These are phyloP conservation scores for Ceratoteleas bidentatus DNA, from an alignment of 1,140 invertebrate genomes.

Conservation along the genomic window DNA sequence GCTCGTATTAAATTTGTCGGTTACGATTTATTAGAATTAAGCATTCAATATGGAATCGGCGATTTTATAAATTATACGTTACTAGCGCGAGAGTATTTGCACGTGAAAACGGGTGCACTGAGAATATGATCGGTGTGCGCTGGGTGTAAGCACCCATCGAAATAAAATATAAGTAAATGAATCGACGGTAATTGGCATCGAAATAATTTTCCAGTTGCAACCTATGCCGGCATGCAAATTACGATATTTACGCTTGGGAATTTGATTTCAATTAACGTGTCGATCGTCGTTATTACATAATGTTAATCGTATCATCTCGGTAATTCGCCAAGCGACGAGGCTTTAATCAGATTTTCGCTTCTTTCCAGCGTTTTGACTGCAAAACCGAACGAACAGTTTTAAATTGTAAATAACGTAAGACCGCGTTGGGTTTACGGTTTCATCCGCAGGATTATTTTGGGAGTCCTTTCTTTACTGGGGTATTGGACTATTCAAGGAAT, in stretches of 20 bases:
- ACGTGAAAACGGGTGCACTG: background rate
- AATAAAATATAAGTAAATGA: constrained; percentile 50
- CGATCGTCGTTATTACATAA: constrained; percentile 59
- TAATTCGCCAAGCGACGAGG: constrained; percentile 47
- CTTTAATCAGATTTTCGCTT: constrained; percentile 45
- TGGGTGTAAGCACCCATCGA: too few species aligned
- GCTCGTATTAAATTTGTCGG: constrained; percentile 33
- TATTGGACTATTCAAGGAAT: too few species aligned
- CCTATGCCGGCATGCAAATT: constrained; percentile 12
- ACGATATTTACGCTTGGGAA: constrained; percentile 46
- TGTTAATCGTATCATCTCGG: constrained; percentile 55
- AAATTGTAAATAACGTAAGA: too few species aligned
- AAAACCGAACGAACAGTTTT: too few species aligned
- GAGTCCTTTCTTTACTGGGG: too few species aligned
- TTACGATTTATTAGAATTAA: constrained; percentile 33
- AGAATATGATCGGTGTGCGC: background rate
- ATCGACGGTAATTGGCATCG: constrained; percentile 23
- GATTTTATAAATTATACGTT: constrained; percentile 21
- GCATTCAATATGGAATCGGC: constrained; percentile 23
- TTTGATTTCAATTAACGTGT: constrained; percentile 58
- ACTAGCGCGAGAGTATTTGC: constrained; percentile 7
- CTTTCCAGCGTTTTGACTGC: constrained; percentile 16
- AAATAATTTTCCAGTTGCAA: constrained; percentile 39
- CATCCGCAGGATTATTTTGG: too few species aligned
- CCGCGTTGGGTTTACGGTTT: too few species aligned